Evolutionary conservation across 2,888 invertebrate genomes (phyloP).

Genomic region (Parasteatoda lunata): DNA sequence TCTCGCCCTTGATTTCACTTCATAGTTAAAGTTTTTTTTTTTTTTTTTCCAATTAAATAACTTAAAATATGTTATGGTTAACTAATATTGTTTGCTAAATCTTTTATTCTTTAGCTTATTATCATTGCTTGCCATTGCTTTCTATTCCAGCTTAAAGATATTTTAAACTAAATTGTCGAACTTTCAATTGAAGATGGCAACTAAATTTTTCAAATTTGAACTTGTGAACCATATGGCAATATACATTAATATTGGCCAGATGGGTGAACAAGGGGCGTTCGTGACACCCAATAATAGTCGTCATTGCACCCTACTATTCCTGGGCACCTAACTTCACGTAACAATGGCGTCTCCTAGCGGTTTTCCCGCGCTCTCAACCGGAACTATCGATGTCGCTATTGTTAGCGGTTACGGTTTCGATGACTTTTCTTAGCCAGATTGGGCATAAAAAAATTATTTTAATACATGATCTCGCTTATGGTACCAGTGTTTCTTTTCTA

Average conservation of each 20-base stretch:
- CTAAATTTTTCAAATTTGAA: neutral
- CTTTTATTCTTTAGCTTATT: no score
- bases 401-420: constrained; percentile 54
- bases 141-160: no score
- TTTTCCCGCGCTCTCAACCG: constrained; percentile 60
- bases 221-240: constrained; percentile 26
- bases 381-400: constrained; percentile 52
- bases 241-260: constrained; percentile 42
- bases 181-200: neutral
- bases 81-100: no score
- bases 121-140: no score
- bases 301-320: constrained; percentile 32
- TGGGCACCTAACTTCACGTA: constrained; percentile 47
- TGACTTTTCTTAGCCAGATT: constrained; percentile 61
- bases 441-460: constrained; percentile 23
- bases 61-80: no score
- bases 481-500: constrained; percentile 30
- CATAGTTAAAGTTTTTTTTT: no score
- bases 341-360: constrained; percentile 62
- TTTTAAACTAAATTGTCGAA: no score
- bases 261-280: constrained; percentile 33
- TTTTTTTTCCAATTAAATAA: no score
- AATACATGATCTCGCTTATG: constrained; percentile 3
- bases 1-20: no score
- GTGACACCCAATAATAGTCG: constrained; percentile 43